phyloP scores from a whole-genome alignment of 1,140 invertebrate species.

The Drosophila ficusphila region DNA sequence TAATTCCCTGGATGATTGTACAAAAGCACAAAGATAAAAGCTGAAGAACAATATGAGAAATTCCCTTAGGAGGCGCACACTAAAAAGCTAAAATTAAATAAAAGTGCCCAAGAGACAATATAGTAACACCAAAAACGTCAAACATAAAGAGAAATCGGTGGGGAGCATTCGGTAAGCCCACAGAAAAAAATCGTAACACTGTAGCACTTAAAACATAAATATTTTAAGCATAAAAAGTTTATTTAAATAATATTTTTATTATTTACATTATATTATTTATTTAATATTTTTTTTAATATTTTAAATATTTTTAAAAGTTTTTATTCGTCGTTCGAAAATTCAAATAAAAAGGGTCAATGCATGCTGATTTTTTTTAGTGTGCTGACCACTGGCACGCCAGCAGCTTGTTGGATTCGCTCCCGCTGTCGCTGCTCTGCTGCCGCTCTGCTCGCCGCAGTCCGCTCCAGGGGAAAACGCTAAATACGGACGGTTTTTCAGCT shows the following conservation, averaged over 20 bases:
- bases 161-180: background rate
- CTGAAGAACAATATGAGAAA: background rate
- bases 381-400: constrained; percentile 13
- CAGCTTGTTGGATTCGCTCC: constrained; percentile 38
- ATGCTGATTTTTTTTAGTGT: constrained; percentile 2
- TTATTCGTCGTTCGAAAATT: too few species aligned
- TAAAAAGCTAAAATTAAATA: constrained; percentile 60
- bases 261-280: too few species aligned
- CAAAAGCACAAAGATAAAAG: background rate
- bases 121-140: constrained; percentile 36
- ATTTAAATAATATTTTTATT: too few species aligned
- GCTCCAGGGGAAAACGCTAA: constrained; percentile 27
- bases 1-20: constrained; percentile 9
- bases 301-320: too few species aligned
- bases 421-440: constrained; percentile 18
- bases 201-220: too few species aligned
- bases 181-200: background rate
- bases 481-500: constrained; percentile 33
- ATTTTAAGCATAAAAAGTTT: too few species aligned
- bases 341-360: too few species aligned
- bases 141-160: background rate
- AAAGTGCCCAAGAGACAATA: constrained; percentile 22
- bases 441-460: constrained; percentile 8
- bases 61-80: background rate
- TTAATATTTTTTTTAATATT: too few species aligned